These are phyloP conservation scores for Rhinichthys klamathensis DNA, from an alignment of 2,113 vertebrate species.

Conservation along the genomic window DNA sequence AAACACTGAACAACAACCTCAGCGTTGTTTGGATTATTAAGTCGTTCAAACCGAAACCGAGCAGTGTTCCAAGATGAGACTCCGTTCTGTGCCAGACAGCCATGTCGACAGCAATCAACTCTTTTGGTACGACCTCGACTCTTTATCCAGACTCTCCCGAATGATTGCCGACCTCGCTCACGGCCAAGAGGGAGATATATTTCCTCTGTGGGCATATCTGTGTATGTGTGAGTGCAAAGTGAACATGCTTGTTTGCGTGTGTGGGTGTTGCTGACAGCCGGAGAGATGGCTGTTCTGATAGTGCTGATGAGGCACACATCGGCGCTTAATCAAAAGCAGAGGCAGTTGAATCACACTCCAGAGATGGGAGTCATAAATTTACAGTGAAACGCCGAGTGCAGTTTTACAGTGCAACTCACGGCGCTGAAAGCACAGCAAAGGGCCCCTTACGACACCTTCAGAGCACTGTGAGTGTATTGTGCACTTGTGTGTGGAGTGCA, in stretches of 20 bases:
- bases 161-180: slow-evolving; percentile 46
- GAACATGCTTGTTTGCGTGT: slow-evolving; percentile 27
- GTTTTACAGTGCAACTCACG: not conserved
- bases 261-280: slow-evolving; percentile 40
- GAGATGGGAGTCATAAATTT: slow-evolving; percentile 51
- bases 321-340: slow-evolving; percentile 57
- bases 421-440: slow-evolving; percentile 6
- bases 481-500: slow-evolving; percentile 24
- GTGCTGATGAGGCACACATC: slow-evolving; percentile 53
- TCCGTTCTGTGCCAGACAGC: slow-evolving; percentile 12
- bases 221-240: slow-evolving; percentile 14
- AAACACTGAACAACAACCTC: not conserved
- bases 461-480: slow-evolving; percentile 2
- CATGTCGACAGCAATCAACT: slow-evolving; percentile 52
- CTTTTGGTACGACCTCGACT: slow-evolving; percentile 1
- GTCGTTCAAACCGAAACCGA: slow-evolving; percentile 19
- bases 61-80: slow-evolving; percentile 23
- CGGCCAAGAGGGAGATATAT: slow-evolving; percentile 51
- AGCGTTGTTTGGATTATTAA: slow-evolving; percentile 18
- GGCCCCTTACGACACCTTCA: not conserved
- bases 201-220: slow-evolving; percentile 28
- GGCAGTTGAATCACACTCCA: slow-evolving; percentile 42
- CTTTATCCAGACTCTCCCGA: slow-evolving; percentile 38
- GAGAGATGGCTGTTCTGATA: slow-evolving; percentile 50
- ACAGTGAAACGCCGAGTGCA: slow-evolving; percentile 28